Evolutionary conservation across 2,888 invertebrate genomes (phyloP).

Genomic region (Ischnura elegans): DNA sequence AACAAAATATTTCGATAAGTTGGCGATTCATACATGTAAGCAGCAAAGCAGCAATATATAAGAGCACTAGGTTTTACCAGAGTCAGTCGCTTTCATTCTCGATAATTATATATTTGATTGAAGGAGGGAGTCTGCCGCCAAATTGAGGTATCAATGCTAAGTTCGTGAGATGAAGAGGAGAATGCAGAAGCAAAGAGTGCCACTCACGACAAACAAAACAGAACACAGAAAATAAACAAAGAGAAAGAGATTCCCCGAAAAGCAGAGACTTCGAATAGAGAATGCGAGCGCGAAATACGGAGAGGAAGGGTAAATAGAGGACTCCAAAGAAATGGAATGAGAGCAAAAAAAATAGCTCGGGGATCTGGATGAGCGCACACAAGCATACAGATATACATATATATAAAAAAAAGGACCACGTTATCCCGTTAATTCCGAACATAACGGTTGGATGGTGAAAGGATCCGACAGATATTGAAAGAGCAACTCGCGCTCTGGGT

Average conservation of each 20-base stretch:
- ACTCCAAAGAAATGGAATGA: not conserved
- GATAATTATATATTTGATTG: too few relatives aligned
- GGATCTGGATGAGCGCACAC: not conserved
- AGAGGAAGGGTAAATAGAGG: not conserved
- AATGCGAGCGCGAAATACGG: not conserved
- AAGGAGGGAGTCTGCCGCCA: too few relatives aligned
- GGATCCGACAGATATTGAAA: slow-evolving; percentile 19
- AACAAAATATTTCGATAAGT: too few relatives aligned
- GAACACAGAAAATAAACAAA: not conserved
- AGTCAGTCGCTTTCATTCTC: too few relatives aligned
- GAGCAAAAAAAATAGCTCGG: not conserved
- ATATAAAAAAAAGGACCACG: slow-evolving; percentile 4
- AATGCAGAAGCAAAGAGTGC: not conserved
- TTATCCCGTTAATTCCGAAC: not conserved
- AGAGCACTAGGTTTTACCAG: too few relatives aligned
- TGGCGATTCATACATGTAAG: too few relatives aligned
- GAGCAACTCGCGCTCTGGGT: not conserved
- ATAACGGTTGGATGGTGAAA: slow-evolving; percentile 31
- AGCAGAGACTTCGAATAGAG: not conserved
- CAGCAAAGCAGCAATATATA: too few relatives aligned
- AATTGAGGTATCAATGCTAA: too few relatives aligned
- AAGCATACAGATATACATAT: too few relatives aligned
- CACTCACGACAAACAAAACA: not conserved
- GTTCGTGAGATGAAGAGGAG: too few relatives aligned
- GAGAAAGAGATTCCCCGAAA: not conserved